phyloP scores from a whole-genome alignment of 2,113 vertebrate genomes.

The Mionectes macconnelli region DNA sequence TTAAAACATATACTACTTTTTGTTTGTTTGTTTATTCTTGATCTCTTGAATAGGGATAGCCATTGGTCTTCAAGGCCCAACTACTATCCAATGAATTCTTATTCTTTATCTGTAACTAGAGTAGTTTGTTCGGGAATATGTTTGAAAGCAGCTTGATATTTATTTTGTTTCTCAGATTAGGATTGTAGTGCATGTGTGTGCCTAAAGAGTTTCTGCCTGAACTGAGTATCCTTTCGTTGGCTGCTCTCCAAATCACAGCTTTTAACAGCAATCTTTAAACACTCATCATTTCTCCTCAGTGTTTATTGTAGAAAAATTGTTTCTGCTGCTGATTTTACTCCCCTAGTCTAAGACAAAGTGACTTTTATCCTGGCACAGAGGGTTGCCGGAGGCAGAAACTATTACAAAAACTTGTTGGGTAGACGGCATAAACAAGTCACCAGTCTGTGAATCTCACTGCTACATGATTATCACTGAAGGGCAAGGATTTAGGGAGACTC shows the following conservation, averaged over 20 bases:
- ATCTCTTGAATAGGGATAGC: neutral
- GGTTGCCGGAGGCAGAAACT: neutral
- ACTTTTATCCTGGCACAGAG: neutral
- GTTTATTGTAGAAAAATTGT: neutral
- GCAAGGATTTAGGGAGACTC: slow-evolving; percentile 16
- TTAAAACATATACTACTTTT: neutral
- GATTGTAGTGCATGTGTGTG: neutral
- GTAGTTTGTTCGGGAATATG: neutral
- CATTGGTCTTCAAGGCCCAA: neutral
- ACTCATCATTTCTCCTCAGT: neutral
- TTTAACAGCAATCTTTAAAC: neutral
- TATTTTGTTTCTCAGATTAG: neutral
- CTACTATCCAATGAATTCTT: neutral
- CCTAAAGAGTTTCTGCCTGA: neutral
- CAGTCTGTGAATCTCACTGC: neutral
- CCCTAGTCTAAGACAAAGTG: neutral
- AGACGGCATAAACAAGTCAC: neutral
- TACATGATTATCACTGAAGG: neutral
- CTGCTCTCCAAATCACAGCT: neutral
- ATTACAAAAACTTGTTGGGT: neutral
- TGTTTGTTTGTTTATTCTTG: neutral
- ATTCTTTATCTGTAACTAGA: neutral
- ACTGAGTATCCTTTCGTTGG: neutral
- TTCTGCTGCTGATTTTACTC: neutral
- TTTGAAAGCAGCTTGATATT: neutral